Base-by-base conservation (phyloP, 2,888 invertebrate species). In the Platycheirus albimanus region DNA sequence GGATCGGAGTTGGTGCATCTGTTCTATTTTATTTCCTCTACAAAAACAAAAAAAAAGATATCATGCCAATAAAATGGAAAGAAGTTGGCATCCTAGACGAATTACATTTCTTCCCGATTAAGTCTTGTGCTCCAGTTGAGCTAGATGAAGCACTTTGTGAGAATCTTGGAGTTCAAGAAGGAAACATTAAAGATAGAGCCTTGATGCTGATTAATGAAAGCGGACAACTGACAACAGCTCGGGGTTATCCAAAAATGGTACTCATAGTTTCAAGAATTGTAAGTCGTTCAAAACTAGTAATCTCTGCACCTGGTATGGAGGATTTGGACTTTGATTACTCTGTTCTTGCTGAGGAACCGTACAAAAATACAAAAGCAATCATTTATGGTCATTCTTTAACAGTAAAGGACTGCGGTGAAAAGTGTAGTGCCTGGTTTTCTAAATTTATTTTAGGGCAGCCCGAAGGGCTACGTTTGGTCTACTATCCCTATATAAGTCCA, bases 341-440 rank as follows among this genome's bases (percentile, higher is more conserved):
- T 0, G 86, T 87, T 7, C 85, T 92, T 28, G 86, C 87, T 0
- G 86, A 88, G 2, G 86, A 33, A 33, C 7, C 85, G 0, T 85
- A 85, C 1, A 83, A 84, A 30, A 86, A 88, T 75, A 85, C 89
- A 85, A 91, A 89, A 3, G 93, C 93, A 0, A 87, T 90, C 0
- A 92, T 95, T 0, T 94, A 93, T 93, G 92, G 92, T 10, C 91
- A 91, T 0, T 87, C 91, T 0, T 92, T 95, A 0, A 91, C 92
- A 0, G 94, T 94, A 0, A 92, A 93, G 85, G 94, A 96, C 87
- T 96, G 96, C 87, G 96, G 96, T 0, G 93, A 93, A 75, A 93
- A 93, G 84, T 93, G 93, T 10, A 93, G 94, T 15, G 92, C 93
- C 64, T 97, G 97, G 97, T 91, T 97, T 86, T 94, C 94, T 0